A percentile compares a stretch with the other conserved stretches of the same genome.
phyloP scores from a whole-genome alignment of 2,113 vertebrate genomes.

The Campylomormyrus tamandua region DNA sequence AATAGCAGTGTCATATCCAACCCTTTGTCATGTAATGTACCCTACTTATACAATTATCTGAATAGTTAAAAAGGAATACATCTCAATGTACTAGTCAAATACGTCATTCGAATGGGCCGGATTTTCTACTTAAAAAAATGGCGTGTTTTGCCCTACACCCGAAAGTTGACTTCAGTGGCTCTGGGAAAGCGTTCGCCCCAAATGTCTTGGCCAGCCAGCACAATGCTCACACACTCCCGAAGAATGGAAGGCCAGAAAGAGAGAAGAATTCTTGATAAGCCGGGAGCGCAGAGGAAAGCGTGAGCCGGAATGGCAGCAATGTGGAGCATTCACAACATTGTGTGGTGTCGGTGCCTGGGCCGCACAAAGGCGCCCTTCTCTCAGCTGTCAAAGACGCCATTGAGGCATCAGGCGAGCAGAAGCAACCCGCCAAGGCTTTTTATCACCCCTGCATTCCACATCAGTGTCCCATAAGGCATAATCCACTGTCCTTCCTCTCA shows the following conservation, averaged over 20 bases:
- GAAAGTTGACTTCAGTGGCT: slow-evolving; percentile 11
- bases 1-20: not conserved
- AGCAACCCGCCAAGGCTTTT: slow-evolving; percentile 78
- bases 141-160: slow-evolving; percentile 17
- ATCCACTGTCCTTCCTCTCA: slow-evolving; percentile 54
- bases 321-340: slow-evolving; percentile 91
- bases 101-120: not conserved
- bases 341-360: slow-evolving; percentile 70
- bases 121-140: slow-evolving; percentile 14
- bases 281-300: slow-evolving; percentile 63
- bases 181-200: not conserved
- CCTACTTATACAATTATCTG: not conserved
- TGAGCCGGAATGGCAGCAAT: slow-evolving; percentile 82
- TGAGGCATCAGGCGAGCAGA: slow-evolving; percentile 74
- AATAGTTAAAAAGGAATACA: not conserved
- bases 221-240: slow-evolving; percentile 8
- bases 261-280: slow-evolving; percentile 67
- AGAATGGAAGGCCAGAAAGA: slow-evolving; percentile 55
- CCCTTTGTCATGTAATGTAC: not conserved
- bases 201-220: not conserved
- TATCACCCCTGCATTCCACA: slow-evolving; percentile 89
- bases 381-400: slow-evolving; percentile 87
- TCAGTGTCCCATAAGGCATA: slow-evolving; percentile 69
- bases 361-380: slow-evolving; percentile 89
- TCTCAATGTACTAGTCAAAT: not conserved